Conservation (phyloP, 1,140 invertebrate species). For the Drosophila pseudoananassae region DNA sequence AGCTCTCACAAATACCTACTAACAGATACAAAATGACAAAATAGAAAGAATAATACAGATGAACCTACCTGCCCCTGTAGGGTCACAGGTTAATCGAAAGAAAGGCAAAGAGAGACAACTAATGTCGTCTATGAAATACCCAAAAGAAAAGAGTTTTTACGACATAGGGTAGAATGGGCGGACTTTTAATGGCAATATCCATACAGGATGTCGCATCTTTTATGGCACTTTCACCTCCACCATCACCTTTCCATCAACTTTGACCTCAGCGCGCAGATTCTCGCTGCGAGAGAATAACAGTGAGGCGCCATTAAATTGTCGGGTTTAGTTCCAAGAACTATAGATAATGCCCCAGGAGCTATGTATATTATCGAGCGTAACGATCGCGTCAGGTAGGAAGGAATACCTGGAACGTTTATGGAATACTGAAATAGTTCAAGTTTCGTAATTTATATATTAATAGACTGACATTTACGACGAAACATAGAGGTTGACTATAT, state of each 20-base stretch:
- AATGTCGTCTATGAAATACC: not conserved
- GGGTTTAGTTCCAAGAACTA: conserved; percentile 22
- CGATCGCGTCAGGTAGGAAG: conserved; percentile 23
- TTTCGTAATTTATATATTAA: conserved; percentile 2
- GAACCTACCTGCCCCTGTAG: not conserved
- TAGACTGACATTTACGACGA: not conserved
- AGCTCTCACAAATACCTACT: not conserved
- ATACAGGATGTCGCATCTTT: conserved; percentile 38
- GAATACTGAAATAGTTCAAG: conserved; percentile 12
- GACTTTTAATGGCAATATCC: conserved; percentile 31
- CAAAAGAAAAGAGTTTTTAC: conserved; percentile 39
- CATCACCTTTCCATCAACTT: conserved; percentile 3
- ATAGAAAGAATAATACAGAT: conserved; percentile 1
- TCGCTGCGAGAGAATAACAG: not conserved
- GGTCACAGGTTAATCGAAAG: not conserved
- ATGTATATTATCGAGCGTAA: conserved; percentile 15
- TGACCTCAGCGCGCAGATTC: conserved; percentile 33
- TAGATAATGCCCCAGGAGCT: conserved; percentile 10
- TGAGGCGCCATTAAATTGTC: conserved; percentile 39
- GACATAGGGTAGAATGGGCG: conserved; percentile 9
- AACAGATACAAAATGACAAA: not conserved
- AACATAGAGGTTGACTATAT: too few relatives aligned
- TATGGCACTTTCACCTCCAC: conserved; percentile 43
- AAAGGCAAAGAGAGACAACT: not conserved
- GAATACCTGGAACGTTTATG: not conserved